Evolutionary conservation across 2,797 vertebrate species (phyloP).

Genomic region (Lemur catta): DNA sequence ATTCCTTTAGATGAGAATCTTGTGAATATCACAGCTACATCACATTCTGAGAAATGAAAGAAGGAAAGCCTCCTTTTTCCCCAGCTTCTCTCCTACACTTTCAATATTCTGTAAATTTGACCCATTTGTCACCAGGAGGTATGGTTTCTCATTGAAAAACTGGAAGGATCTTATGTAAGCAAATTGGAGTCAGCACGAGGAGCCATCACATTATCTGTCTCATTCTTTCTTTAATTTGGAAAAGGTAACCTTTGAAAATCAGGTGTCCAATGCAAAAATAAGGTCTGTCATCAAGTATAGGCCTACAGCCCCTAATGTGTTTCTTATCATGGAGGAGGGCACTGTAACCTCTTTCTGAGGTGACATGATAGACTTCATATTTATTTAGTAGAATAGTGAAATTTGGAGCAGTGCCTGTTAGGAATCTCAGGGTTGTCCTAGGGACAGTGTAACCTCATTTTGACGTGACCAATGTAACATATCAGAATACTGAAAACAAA

Average conservation of each 20-base stretch:
- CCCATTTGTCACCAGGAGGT: constrained; percentile 33
- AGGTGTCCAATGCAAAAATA: constrained; percentile 41
- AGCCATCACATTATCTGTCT: neutral
- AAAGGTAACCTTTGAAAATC: constrained; percentile 66
- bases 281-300: neutral
- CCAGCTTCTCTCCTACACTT: neutral
- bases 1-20: constrained; percentile 17
- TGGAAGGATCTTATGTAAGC: constrained; percentile 39
- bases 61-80: neutral
- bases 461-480: constrained; percentile 18
- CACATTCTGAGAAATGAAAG: constrained; percentile 24
- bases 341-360: neutral
- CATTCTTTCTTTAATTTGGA: constrained; percentile 49
- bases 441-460: constrained; percentile 49
- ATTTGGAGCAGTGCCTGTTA: neutral
- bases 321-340: neutral
- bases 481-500: constrained; percentile 61
- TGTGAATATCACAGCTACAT: constrained; percentile 23
- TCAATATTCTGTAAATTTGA: constrained; percentile 31
- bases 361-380: neutral
- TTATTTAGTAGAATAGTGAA: neutral
- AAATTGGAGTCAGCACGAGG: neutral
- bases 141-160: constrained; percentile 39
- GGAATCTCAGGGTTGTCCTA: neutral
- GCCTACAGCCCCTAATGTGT: neutral